Conservation (phyloP, 1,140 invertebrate genomes). For the Aphis gossypii region DNA sequence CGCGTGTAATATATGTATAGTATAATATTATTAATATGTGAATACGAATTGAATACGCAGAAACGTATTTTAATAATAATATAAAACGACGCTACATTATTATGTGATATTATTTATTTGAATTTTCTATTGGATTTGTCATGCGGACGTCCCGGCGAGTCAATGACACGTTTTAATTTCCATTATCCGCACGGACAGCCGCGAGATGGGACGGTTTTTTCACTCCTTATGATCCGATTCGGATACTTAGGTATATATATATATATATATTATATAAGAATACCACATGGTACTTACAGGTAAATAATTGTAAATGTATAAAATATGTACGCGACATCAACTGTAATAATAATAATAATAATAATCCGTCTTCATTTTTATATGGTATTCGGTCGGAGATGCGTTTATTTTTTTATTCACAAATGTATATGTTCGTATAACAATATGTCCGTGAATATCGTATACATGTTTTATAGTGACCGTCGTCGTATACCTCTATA, state of each 20-base stretch:
- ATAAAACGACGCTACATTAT: not conserved
- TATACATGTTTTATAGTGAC: not conserved
- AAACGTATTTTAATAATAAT: slow-evolving; percentile 9
- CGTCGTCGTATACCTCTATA: not conserved
- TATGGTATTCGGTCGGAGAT: not conserved
- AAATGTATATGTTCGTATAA: not conserved
- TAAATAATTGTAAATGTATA: not conserved
- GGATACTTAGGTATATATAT: not conserved
- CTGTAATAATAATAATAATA: not conserved
- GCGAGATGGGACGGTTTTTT: not conserved
- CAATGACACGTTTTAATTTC: slow-evolving; percentile 34
- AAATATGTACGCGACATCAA: not conserved
- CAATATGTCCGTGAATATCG: slow-evolving; percentile 10
- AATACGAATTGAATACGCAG: not conserved
- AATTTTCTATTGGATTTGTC: not conserved
- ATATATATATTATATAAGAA: not conserved
- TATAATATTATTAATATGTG: not conserved
- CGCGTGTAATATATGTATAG: not conserved
- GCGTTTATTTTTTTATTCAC: slow-evolving; percentile 15
- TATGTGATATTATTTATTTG: not conserved
- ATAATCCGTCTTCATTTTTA: slow-evolving; percentile 33
- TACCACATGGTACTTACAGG: not conserved
- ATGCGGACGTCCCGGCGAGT: not conserved
- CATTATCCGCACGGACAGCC: not conserved
- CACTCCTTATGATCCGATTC: slow-evolving; percentile 5